Base-by-base conservation (phyloP, 1,140 invertebrate species). In the Cataglyphis hispanica region DNA sequence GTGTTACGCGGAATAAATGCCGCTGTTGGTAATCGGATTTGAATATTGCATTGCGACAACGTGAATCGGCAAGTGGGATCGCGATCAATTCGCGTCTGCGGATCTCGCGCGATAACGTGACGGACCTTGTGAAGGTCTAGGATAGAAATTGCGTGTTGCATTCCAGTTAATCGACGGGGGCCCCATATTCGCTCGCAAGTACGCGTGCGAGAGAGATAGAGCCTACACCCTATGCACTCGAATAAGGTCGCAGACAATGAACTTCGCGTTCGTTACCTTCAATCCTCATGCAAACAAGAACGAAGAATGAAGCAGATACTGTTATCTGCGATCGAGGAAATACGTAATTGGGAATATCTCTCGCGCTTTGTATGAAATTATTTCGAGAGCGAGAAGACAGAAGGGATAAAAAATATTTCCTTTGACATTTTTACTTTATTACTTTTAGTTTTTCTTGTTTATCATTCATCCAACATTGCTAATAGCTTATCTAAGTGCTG, bases 181-280 rank as follows among this genome's bases (percentile, higher is more conserved):
- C 76, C 88, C 88, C 87, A 87, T 87, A 91, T 91, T 92, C 84
- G 89, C 80, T 91, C 84, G 89, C 80, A 67, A 83, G 87, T 86
- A 85, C 72, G 75, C 85, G 87, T 72, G 75, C 56, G 53, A 72
- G 72, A 60, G 34, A 83, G 19, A 83, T 74, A 27, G 78, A 27
- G 78, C 56, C 25, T 81, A 22, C 53, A 69, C 84, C 16, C 43
- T 10, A 11, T 37, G 40, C 6, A 61, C 50, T 74, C 53, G 78
- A 88, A 88, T 89, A 89, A 92, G 91, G 90, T 91, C 91, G 91
- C 56, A 89, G 91, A 86, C 92, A 91, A 90, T 93, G 92, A 93
- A 93, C 92, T 91, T 92, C 77, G 85, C 66, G 58, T 84, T 76
- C 37, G 66, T 67, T 87, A 80, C 87, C 87, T 75, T 31, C 50